Percentiles rank a stretch among this genome's conserved stretches.
phyloP scores from a whole-genome alignment of 2,797 vertebrate species.

The Sebastes variabilis region DNA sequence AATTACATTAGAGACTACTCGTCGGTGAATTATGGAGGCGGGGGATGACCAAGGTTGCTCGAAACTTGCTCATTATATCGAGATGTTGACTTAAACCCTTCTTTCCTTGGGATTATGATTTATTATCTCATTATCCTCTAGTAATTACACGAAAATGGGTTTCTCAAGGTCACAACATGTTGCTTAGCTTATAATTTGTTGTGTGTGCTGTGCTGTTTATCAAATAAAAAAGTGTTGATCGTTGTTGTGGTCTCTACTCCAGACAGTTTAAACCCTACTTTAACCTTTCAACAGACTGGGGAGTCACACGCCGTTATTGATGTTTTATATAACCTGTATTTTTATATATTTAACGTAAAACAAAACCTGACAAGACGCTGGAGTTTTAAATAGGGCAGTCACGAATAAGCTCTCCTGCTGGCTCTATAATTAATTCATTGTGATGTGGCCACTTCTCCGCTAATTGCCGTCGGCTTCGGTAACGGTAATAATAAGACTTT shows the following conservation, averaged over 20 bases:
- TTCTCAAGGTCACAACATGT: constrained; percentile 17
- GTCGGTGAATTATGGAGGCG: not conserved
- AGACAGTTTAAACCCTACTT: not conserved
- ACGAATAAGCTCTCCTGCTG: not conserved
- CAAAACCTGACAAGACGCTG: not conserved
- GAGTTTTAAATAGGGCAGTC: not conserved
- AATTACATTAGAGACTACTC: not conserved
- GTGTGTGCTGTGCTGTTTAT: not conserved
- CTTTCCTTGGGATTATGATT: constrained; percentile 1
- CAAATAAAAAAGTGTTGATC: not conserved
- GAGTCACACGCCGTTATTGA: not conserved
- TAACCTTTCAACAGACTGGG: not conserved
- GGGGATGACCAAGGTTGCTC: not conserved
- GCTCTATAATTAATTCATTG: not conserved
- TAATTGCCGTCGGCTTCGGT: not conserved
- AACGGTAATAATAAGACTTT: not conserved
- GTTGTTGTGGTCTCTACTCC: no score
- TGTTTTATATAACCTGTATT: not conserved
- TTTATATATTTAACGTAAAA: not conserved
- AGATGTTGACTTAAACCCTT: not conserved
- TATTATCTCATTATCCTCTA: not conserved
- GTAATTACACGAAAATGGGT: not conserved
- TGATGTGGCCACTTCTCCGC: not conserved
- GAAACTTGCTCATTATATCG: not conserved
- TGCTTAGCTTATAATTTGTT: not conserved